Base-by-base conservation (phyloP, 2,797 vertebrate genomes). In the Denticeps clupeoides region DNA sequence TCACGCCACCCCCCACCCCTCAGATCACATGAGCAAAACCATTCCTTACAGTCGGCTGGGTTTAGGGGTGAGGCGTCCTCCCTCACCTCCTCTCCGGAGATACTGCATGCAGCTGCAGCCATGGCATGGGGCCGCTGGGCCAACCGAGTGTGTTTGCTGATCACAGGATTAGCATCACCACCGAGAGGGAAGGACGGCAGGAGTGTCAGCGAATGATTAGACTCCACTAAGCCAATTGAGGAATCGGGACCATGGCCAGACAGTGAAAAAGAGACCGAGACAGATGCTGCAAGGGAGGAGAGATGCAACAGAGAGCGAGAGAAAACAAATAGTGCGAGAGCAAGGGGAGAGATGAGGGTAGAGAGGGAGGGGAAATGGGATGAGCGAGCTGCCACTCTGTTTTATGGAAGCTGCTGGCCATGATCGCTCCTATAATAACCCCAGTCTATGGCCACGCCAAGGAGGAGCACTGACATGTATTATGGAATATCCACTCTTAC, bases 201-300 rank as follows among this genome's bases (percentile, higher is more conserved):
- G 72, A 68, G 60, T 65, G 65, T 76, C 64, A 53, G 59, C 58
- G 55, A 73, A 80, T 75, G 73, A 84, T 81, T 77, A 78, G 62
- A 67, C 74, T 67, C 66, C 53, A 55, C 74, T 80, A 75, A 81
- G 74, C 77, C 77, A 80, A 75, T 75, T 65, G 73, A 68, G 64
- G 63, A 70, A 24, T 61, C 54, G 61, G 74, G 71, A 69, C 59
- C 51, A 28, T 57, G 51, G 70, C 72, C 74, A 81, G 64, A 69
- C 67, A 69, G 53, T 71, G 4, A 44, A 59, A 60, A 33, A 67
- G 58, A 23, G 58, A 49, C 32, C 48, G 41, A 12, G 12, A 45
- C 43, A 43, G 45, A 51, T 53, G 48, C 63, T 56, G 22, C 51
- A 51, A 49, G n/a, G n/a, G n/a, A n/a, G 1, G 35, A 38, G 51